Evolutionary conservation across 2,797 vertebrate genomes (phyloP).

Genomic region (Steatocranus sp.): DNA sequence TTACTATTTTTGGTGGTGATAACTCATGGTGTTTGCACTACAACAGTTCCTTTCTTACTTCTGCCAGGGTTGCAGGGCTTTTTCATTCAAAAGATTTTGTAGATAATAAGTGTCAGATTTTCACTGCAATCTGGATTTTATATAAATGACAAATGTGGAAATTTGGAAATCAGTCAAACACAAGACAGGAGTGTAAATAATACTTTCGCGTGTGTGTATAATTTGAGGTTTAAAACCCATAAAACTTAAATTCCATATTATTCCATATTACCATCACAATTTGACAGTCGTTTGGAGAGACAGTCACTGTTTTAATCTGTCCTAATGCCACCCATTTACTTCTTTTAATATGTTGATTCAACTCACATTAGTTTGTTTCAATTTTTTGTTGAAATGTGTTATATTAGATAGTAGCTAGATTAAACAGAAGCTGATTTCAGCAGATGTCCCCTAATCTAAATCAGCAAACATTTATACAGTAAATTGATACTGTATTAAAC

Average conservation of each 20-base stretch:
- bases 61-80: neutral
- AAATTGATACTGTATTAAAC: neutral
- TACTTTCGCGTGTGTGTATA: neutral
- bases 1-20: neutral
- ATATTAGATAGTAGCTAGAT: neutral
- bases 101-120: neutral
- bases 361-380: neutral
- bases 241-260: neutral
- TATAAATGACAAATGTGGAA: neutral
- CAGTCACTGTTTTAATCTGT: neutral
- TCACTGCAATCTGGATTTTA: neutral
- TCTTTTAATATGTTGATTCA: neutral
- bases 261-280: neutral
- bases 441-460: neutral
- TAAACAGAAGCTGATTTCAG: neutral
- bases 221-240: neutral
- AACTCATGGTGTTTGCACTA: rapidly evolving
- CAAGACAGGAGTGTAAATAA: rapidly evolving
- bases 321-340: neutral
- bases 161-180: neutral
- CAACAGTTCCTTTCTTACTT: neutral
- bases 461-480: neutral
- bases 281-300: neutral
- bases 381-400: neutral
- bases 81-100: neutral